These are phyloP conservation scores for Trididemnum clinides DNA, from an alignment of 23 tunicate species.

Conservation along the genomic window DNA sequence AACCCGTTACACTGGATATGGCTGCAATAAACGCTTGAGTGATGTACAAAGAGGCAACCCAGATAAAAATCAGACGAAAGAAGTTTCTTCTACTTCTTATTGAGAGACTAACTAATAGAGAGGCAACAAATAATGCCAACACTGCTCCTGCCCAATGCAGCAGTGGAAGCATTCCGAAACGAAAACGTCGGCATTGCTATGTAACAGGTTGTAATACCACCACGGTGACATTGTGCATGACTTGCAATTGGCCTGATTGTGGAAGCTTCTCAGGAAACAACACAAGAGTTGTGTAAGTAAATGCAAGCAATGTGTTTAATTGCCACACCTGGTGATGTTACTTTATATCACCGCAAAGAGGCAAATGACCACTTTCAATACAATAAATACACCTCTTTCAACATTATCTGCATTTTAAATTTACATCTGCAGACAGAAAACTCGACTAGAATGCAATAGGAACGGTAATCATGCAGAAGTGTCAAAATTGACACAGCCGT, in stretches of 20 bases:
- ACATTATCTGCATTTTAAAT: background rate
- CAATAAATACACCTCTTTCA: background rate
- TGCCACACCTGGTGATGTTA: background rate
- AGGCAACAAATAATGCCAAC: background rate
- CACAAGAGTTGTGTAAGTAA: background rate
- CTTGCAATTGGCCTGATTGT: background rate
- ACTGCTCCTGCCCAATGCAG: background rate
- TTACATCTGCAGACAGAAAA: background rate
- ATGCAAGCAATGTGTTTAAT: background rate
- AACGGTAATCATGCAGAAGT: background rate
- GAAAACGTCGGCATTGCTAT: background rate
- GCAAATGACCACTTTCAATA: too few relatives aligned
- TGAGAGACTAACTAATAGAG: background rate
- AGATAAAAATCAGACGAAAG: background rate
- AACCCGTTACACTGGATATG: too few relatives aligned
- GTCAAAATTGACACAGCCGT: background rate
- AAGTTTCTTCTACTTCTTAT: background rate
- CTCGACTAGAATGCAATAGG: background rate
- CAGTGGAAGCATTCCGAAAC: background rate
- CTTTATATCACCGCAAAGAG: background rate
- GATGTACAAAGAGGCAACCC: background rate
- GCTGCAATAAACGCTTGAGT: too few relatives aligned
- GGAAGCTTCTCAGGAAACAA: background rate
- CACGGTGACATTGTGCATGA: conserved; percentile 3
- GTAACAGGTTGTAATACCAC: background rate